A percentile compares a stretch with the other conserved stretches of the same genome.
phyloP scores from a whole-genome alignment of 2,888 invertebrate genomes.

The Omphaloscelis lunosa region DNA sequence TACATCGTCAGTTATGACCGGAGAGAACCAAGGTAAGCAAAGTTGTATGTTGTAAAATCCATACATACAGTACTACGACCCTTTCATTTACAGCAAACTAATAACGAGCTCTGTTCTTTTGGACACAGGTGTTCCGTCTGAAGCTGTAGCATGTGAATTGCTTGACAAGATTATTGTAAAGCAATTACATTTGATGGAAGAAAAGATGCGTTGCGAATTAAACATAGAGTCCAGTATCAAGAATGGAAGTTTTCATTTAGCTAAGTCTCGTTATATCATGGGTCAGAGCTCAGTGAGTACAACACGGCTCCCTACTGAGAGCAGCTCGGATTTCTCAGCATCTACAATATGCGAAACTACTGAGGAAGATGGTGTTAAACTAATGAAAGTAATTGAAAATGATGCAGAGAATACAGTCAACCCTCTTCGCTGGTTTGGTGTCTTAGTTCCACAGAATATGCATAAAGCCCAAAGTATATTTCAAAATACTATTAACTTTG shows the following conservation, averaged over 20 bases:
- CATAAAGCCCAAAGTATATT: conserved; percentile 94
- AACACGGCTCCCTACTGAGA: conserved; percentile 93
- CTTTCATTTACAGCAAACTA: not conserved
- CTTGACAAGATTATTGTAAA: conserved; percentile 93
- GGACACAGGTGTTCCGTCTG: conserved; percentile 49
- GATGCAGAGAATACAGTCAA: conserved; percentile 85
- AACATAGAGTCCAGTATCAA: conserved; percentile 93
- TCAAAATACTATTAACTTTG: conserved; percentile 92
- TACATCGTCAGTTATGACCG: conserved; percentile 27
- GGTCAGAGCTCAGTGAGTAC: conserved; percentile 94
- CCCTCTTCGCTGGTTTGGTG: conserved; percentile 96
- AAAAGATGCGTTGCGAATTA: conserved; percentile 92
- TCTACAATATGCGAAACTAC: conserved; percentile 79
- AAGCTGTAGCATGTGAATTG: conserved; percentile 88
- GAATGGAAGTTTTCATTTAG: conserved; percentile 93
- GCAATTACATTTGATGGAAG: conserved; percentile 93
- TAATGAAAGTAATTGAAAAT: conserved; percentile 80
- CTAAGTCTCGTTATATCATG: conserved; percentile 94
- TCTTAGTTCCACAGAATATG: conserved; percentile 95
- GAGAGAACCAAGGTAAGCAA: conserved; percentile 45
- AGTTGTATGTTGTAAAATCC: not conserved
- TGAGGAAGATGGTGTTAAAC: conserved; percentile 86
- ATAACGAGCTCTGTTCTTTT: conserved; percentile 25
- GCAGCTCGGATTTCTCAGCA: conserved; percentile 87
- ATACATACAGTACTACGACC: not conserved